Conservation (phyloP, 92 coral and sea anemone genomes). For the Epizoanthus scotinus region DNA sequence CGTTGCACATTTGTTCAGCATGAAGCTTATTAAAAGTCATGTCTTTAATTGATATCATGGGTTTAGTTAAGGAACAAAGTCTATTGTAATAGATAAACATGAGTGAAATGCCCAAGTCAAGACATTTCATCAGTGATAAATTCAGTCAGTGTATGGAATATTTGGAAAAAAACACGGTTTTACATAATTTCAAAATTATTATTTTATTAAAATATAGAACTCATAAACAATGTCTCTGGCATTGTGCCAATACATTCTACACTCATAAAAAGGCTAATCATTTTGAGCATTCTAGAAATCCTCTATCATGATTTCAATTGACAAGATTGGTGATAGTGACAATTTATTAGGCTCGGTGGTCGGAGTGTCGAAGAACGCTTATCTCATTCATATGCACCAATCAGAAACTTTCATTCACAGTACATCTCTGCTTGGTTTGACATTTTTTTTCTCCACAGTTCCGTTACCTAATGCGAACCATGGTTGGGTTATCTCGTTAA, state of each 20-base stretch:
- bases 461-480: conserved; percentile 49
- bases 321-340: conserved; percentile 57
- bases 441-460: conserved; percentile 44
- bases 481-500: conserved; percentile 21
- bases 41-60: conserved; percentile 39
- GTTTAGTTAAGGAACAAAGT: conserved; percentile 27
- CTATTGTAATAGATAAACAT: conserved; percentile 26
- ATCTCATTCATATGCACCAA: conserved; percentile 60
- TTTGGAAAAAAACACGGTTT: no score
- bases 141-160: no score
- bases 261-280: conserved; percentile 18
- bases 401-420: conserved; percentile 27
- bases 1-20: conserved; percentile 3
- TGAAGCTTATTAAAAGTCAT: conserved; percentile 36
- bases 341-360: conserved; percentile 66
- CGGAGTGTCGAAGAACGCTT: conserved; percentile 44
- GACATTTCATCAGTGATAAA: no score
- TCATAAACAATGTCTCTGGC: neutral
- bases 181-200: no score
- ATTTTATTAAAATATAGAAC: neutral
- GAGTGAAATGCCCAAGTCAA: neutral
- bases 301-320: conserved; percentile 61
- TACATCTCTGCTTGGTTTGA: conserved; percentile 47
- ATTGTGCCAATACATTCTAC: neutral
- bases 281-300: conserved; percentile 24